Evolutionary conservation across 2,888 invertebrate genomes (phyloP).

Genomic region (Eulithis prunata): DNA sequence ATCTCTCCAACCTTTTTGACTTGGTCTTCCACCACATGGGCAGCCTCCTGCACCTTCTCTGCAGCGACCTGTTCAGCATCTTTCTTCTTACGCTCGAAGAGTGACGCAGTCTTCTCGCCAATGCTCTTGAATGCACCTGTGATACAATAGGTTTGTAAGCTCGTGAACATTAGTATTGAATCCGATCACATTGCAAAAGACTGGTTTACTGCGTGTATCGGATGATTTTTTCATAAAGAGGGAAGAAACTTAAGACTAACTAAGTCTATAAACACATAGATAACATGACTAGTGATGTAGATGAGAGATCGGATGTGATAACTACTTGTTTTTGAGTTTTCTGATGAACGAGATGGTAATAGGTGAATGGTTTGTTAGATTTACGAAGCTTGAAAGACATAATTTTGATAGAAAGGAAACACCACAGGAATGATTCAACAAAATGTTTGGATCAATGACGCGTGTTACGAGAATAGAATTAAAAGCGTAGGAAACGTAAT

Average conservation of each 20-base stretch:
- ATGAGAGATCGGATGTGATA: no score
- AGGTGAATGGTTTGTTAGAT: conserved; percentile 6
- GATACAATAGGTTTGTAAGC: conserved; percentile 28
- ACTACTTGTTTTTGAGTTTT: no score
- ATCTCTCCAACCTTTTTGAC: conserved; percentile 86
- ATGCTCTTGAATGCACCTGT: conserved; percentile 88
- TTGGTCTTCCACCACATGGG: conserved; percentile 86
- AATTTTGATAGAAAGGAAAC: conserved; percentile 10
- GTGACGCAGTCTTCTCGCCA: conserved; percentile 88
- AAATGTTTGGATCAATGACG: conserved; percentile 18
- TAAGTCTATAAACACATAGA: no score
- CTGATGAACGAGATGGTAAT: not conserved
- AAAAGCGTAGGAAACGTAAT: conserved; percentile 12
- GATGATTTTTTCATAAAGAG: no score
- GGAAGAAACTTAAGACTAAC: no score
- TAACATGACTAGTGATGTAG: no score
- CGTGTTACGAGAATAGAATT: conserved; percentile 16
- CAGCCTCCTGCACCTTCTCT: conserved; percentile 86
- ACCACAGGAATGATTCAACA: conserved; percentile 19
- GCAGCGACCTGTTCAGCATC: conserved; percentile 86
- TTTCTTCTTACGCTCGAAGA: conserved; percentile 89
- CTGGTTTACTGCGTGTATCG: no score
- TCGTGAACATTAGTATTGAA: not conserved
- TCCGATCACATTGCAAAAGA: no score
- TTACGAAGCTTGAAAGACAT: conserved; percentile 4